Conservation (phyloP, 2,888 invertebrate species). For the Nipponacmea schrenckii region DNA sequence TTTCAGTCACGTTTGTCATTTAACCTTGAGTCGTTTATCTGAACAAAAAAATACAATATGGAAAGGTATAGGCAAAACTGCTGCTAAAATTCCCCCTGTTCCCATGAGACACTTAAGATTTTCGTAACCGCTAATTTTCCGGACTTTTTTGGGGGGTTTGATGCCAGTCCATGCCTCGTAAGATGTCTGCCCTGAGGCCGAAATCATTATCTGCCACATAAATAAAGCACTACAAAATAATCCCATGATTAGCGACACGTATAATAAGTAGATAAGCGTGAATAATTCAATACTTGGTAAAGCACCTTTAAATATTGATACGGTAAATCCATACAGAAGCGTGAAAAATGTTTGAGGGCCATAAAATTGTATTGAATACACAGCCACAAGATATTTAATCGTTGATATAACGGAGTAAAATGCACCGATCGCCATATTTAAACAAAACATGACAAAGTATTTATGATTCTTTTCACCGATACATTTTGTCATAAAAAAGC, state of each 20-base stretch:
- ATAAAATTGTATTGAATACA: conserved; percentile 29
- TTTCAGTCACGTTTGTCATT: too few relatives aligned
- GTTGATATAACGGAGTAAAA: conserved; percentile 33
- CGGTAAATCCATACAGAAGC: conserved; percentile 26
- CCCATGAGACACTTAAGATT: too few relatives aligned
- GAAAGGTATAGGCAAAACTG: too few relatives aligned
- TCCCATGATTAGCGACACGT: conserved; percentile 30
- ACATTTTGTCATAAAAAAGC: conserved; percentile 44
- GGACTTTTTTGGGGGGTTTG: conserved; percentile 18
- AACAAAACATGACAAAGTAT: conserved; percentile 43
- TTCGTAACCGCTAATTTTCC: background rate
- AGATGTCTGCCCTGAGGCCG: conserved; percentile 37
- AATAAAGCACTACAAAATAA: conserved; percentile 31
- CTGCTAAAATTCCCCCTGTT: too few relatives aligned
- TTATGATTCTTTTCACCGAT: conserved; percentile 45
- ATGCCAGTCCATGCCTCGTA: conserved; percentile 34
- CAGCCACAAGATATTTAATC: conserved; percentile 24
- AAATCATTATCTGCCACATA: conserved; percentile 39
- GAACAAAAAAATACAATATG: too few relatives aligned
- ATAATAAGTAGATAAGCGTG: conserved; percentile 34
- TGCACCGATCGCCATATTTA: conserved; percentile 39
- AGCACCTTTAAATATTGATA: conserved; percentile 13
- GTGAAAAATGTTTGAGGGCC: conserved; percentile 41
- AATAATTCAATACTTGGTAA: conserved; percentile 21
- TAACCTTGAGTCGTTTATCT: too few relatives aligned